Base-by-base conservation (phyloP, 1,140 invertebrate genomes). In the Drosophila paulistorum region DNA sequence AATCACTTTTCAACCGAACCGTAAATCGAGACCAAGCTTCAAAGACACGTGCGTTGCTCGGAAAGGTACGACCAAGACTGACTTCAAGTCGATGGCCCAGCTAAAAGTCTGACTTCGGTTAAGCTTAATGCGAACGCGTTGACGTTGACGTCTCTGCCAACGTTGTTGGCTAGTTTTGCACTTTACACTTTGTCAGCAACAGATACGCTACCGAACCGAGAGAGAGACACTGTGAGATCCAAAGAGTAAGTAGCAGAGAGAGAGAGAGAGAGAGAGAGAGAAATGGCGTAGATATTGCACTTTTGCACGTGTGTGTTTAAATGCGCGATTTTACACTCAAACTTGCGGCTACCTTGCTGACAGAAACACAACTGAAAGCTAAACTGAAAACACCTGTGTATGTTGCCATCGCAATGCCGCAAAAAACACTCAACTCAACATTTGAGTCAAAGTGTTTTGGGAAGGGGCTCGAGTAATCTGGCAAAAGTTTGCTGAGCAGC, bases 161-260 rank as follows among this genome's bases (percentile, higher is more conserved):
- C 57, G 35, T 14, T 45, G 65, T 1, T 51, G 37, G 37, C 66
- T 68, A 65, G 69, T 70, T 89, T 89, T 86, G 85, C 79, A 86
- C 82, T 86, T 86, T 89, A 89, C 85, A 89, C 85, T 89, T 90
- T 87, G 83, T 64, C 82, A 75, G 71, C 51, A 62, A 68, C 54
- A 11, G 57, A 65, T 51, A 68, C 72, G 39, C 42, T 10, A 11
- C 3, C 37, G 42, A 33, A 70, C 7, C 7, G 33, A 23, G 60
- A 55, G 42, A 42, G 42, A 42, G 20, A 37, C 39, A 48, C 41
- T 54, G 57, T 23, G 20, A 13, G 42, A 42, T 11, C 11, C 13
- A 51, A 48, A 35, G 48, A 64, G 59, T 23, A 14, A 61, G 23
- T 26, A 3, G 3, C 23, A 65, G 63, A 20, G 30, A 51, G 20